Base-by-base conservation (phyloP, 1,140 invertebrate species). In the Lutraria rhynchaena region DNA sequence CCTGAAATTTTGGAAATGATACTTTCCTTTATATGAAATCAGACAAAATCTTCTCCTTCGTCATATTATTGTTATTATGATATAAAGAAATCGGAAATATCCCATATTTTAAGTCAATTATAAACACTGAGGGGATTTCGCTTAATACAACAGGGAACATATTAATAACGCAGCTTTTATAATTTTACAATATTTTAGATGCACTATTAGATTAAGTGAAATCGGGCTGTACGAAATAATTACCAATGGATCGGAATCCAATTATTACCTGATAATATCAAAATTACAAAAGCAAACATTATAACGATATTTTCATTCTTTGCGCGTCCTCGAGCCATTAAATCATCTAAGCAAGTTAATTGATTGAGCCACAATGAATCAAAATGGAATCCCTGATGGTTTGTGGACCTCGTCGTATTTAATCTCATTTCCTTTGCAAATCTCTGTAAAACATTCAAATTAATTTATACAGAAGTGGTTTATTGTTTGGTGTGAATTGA, bases 201-300 rank as follows among this genome's bases (percentile, higher is more conserved):
- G 60, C 33, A 67, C 44, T 77, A 77, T 81, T 81, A 81, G 67
- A 81, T 81, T 81, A 81, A 58, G 29, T 71, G 67, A 46, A 70
- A 81, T 70, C 37, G 37, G n/a, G 29, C 31, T 71, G 65, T 70
- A 70, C 71, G 60, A 70, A 69, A 78, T 58, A 78, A 78, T 78
- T 78, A 78, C 65, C 63, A 35, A 37, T 35, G 67, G 49, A 60
- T 69, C 37, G 35, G 77, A 81, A 81, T 81, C 69, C 53, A 71
- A 81, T 81, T 81, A 81, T 81, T 71, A 60, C 35, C 44, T 71
- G 77, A 81, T 81, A 81, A 60, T 61, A 81, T 81, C 77, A 70
- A 81, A 81, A 81, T 81, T 81, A 81, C 51, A 81, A 70, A 49
- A 69, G 77, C 58, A 81, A 81, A 81, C 55, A 81, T 46, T 81